A percentile compares a stretch with the other conserved stretches of the same genome.
phyloP scores from a whole-genome alignment of 1,140 invertebrate species.

The Drosophila pruinosa region DNA sequence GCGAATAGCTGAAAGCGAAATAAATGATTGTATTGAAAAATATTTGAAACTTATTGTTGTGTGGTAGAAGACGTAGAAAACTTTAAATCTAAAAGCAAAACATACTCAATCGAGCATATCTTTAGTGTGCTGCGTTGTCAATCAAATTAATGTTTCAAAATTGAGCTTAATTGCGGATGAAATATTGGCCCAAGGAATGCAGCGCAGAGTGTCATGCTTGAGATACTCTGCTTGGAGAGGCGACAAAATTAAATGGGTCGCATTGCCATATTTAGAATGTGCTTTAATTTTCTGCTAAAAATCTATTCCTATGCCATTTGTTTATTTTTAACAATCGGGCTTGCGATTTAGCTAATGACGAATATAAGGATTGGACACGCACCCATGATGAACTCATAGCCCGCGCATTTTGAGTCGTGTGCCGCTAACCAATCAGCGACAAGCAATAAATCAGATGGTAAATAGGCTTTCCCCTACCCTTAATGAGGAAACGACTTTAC shows the following conservation, averaged over 20 bases:
- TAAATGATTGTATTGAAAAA: constrained; percentile 14
- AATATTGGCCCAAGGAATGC: constrained; percentile 39
- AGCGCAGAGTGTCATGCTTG: constrained; percentile 39
- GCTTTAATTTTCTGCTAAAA: constrained; percentile 29
- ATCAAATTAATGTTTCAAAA: constrained; percentile 62
- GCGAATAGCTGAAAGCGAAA: constrained; percentile 22
- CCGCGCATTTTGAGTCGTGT: constrained; percentile 1
- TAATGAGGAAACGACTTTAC: no score
- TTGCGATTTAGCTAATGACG: constrained; percentile 40
- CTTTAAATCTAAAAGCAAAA: constrained; percentile 20
- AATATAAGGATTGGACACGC: constrained; percentile 34
- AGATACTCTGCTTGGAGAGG: constrained; percentile 19
- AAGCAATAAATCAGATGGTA: constrained; percentile 21
- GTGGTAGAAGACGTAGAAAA: neutral
- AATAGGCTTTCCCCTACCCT: neutral
- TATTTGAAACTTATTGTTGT: constrained; percentile 1
- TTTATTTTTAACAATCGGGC: constrained; percentile 58
- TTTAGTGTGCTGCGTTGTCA: constrained; percentile 17
- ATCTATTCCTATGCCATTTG: constrained; percentile 41
- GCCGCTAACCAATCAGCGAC: neutral
- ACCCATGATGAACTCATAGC: constrained; percentile 48
- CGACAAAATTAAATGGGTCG: constrained; percentile 68
- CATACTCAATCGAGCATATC: constrained; percentile 47
- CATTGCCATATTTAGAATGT: constrained; percentile 65
- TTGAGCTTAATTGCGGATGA: constrained; percentile 70